Percentiles rank a stretch among this genome's conserved stretches.
These are phyloP conservation scores for Orestias chungarensis DNA, from an alignment of 2,797 vertebrate genomes.

Conservation along the genomic window DNA sequence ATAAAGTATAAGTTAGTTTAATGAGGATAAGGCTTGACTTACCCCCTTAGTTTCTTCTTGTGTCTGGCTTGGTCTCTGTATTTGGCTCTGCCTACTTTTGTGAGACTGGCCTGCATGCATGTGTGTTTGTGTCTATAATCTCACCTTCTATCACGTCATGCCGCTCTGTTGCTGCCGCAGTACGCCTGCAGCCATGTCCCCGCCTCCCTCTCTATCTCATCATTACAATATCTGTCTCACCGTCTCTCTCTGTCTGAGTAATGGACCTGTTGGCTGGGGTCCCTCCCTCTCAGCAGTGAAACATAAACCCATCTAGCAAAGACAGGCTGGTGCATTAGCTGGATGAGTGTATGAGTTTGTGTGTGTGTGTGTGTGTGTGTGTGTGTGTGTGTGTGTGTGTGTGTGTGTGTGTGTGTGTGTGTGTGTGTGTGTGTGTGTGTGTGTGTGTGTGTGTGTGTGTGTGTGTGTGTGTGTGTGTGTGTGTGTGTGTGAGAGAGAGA, in stretches of 20 bases:
- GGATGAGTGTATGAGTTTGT: constrained; percentile 56
- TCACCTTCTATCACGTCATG: constrained; percentile 70
- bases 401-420: constrained; percentile 31
- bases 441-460: constrained; percentile 34
- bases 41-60: constrained; percentile 50
- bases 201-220: constrained; percentile 50
- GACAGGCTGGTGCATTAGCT: constrained; percentile 67
- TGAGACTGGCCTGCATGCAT: constrained; percentile 42
- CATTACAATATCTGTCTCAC: constrained; percentile 36
- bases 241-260: constrained; percentile 49
- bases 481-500: constrained; percentile 24
- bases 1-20: constrained; percentile 4
- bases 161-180: constrained; percentile 75
- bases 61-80: constrained; percentile 39
- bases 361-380: constrained; percentile 33
- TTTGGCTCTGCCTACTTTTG: constrained; percentile 55
- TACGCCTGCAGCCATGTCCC: constrained; percentile 70
- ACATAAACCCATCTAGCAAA: constrained; percentile 70
- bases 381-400: constrained; percentile 31
- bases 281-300: constrained; percentile 68
- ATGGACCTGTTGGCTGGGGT: constrained; percentile 77
- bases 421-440: constrained; percentile 29
- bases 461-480: too few relatives aligned
- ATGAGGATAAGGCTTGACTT: constrained; percentile 45
- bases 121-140: constrained; percentile 60